phyloP scores from a whole-genome alignment of 23 tunicate species.

The Styela clava region DNA sequence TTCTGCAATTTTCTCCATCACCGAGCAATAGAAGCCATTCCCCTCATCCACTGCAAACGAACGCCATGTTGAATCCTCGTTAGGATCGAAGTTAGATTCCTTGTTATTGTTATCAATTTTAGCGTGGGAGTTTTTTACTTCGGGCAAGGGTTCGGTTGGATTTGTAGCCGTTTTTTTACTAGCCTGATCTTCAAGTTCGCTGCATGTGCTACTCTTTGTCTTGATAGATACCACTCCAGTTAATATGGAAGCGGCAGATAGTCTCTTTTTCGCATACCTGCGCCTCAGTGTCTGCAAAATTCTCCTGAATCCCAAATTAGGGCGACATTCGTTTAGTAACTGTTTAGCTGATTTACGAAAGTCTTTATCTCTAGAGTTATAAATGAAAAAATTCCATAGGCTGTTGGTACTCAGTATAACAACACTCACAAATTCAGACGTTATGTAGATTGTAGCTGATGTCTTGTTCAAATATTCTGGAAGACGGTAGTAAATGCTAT shows the following conservation, averaged over 20 bases:
- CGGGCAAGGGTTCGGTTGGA: neutral
- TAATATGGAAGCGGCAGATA: neutral
- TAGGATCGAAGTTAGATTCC: neutral
- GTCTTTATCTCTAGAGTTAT: constrained; percentile 49
- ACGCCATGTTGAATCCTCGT: neutral
- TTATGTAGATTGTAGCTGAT: constrained; percentile 18
- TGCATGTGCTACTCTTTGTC: too few species aligned
- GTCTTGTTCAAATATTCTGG: constrained; percentile 34
- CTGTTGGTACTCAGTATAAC: constrained; percentile 51
- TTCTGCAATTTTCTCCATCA: neutral
- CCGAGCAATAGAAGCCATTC: neutral
- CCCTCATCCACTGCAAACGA: neutral
- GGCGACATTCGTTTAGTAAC: neutral
- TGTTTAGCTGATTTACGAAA: constrained; percentile 20
- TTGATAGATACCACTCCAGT: neutral
- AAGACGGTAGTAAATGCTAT: constrained; percentile 11
- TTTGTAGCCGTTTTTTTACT: neutral
- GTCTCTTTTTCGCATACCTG: neutral
- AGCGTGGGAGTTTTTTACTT: neutral
- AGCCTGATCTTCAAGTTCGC: neutral
- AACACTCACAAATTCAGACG: constrained; percentile 32
- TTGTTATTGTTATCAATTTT: neutral
- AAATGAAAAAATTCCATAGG: constrained; percentile 73
- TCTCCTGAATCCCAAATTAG: neutral
- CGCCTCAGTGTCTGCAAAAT: neutral